Evolutionary conservation across 2,888 invertebrate genomes (phyloP).

Genomic region (Trimorus sp.): DNA sequence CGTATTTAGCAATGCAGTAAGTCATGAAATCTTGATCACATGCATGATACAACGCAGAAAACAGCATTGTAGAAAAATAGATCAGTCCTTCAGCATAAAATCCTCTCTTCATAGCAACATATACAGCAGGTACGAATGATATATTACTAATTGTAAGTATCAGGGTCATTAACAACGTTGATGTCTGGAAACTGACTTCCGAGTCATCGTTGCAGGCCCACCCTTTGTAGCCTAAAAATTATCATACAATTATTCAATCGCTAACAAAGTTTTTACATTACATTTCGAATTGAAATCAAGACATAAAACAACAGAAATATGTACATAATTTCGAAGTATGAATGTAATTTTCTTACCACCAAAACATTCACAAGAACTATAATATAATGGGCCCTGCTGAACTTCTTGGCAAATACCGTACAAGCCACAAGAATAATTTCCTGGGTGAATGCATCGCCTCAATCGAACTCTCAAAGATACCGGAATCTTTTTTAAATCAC

Average conservation of each 20-base stretch:
- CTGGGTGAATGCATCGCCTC: slow-evolving; percentile 81
- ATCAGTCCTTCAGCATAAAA: slow-evolving; percentile 84
- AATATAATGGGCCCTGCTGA: slow-evolving; percentile 81
- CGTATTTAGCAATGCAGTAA: slow-evolving; percentile 81
- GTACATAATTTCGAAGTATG: too few relatives aligned
- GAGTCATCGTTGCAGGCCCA: slow-evolving; percentile 84
- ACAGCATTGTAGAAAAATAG: slow-evolving; percentile 84
- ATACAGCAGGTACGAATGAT: slow-evolving; percentile 84
- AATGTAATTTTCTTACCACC: slow-evolving; percentile 80
- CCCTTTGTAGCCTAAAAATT: slow-evolving; percentile 83
- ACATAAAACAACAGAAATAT: background rate
- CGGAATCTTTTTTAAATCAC: slow-evolving; percentile 79
- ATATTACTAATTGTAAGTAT: slow-evolving; percentile 84
- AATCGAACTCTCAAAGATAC: slow-evolving; percentile 81
- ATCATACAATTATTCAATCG: background rate
- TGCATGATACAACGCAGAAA: slow-evolving; percentile 85
- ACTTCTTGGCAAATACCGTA: slow-evolving; percentile 82
- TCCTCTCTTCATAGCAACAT: slow-evolving; percentile 82
- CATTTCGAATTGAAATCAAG: background rate
- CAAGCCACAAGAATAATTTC: slow-evolving; percentile 79
- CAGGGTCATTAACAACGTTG: slow-evolving; percentile 78
- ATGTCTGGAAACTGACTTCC: slow-evolving; percentile 80
- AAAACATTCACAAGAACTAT: slow-evolving; percentile 82
- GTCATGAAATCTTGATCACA: slow-evolving; percentile 83
- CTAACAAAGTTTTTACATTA: background rate